A percentile compares a stretch with the other conserved stretches of the same genome.
Conservation (phyloP, 2,797 vertebrate species). For the Calcarius lapponicus region DNA sequence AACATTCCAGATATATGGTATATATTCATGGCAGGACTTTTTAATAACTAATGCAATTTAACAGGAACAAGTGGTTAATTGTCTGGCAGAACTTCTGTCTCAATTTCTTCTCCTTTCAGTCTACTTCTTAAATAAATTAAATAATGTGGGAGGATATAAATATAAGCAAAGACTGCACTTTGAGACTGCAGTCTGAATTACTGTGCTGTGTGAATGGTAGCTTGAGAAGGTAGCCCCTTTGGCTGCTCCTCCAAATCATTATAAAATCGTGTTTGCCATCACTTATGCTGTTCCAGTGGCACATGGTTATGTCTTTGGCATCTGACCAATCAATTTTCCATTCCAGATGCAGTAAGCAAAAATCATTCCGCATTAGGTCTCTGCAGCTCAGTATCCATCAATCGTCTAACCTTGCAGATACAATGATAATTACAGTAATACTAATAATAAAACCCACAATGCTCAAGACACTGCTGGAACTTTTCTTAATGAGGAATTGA, state of each 20-base stretch:
- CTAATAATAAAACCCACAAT: background rate
- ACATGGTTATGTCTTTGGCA: conserved; percentile 28
- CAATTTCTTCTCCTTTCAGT: background rate
- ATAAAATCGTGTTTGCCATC: background rate
- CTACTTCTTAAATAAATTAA: background rate
- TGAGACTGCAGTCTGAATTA: background rate
- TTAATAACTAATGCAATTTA: background rate
- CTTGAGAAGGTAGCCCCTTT: background rate
- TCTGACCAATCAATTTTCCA: conserved; percentile 26
- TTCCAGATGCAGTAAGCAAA: conserved; percentile 27
- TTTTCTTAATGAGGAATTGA: background rate
- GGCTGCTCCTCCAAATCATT: background rate
- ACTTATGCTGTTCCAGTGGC: background rate
- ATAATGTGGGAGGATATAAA: background rate
- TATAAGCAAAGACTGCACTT: background rate
- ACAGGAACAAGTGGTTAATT: background rate
- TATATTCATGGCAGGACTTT: background rate
- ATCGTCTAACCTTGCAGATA: conserved; percentile 17
- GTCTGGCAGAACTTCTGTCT: background rate
- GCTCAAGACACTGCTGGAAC: background rate
- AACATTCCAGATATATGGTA: background rate
- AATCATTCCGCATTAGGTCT: conserved; percentile 26
- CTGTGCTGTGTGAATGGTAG: background rate
- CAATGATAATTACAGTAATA: background rate
- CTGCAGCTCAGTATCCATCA: background rate